Percentiles rank a stretch among this genome's conserved stretches.
phyloP scores from a whole-genome alignment of 2,888 invertebrate species.

The Nemoura dubitans region DNA sequence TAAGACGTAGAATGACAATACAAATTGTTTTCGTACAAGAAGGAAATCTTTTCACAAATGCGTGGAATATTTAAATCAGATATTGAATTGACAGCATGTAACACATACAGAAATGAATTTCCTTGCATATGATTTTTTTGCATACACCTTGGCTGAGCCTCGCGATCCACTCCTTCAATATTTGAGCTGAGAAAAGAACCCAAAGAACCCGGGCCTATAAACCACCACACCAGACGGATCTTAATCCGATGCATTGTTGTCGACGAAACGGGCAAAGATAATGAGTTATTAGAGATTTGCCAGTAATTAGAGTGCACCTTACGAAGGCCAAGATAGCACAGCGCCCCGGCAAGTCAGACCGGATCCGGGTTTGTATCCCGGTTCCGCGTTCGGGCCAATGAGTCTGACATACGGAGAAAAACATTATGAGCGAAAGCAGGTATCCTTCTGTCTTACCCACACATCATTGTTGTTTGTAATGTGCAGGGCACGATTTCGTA shows the following conservation, averaged over 20 bases:
- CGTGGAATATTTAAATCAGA: no score
- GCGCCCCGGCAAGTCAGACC: background rate
- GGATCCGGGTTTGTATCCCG: slow-evolving; percentile 7
- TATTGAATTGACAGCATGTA: no score
- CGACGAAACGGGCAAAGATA: background rate
- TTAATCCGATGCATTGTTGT: background rate
- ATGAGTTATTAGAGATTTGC: background rate
- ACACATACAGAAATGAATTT: no score
- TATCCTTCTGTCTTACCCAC: background rate
- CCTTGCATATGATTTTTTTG: no score
- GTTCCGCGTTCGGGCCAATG: background rate
- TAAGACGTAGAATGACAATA: no score
- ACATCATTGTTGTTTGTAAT: background rate
- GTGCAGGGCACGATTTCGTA: background rate
- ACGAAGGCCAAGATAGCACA: background rate
- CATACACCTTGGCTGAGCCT: no score
- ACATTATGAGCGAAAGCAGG: background rate
- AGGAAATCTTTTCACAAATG: no score
- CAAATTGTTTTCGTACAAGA: no score
- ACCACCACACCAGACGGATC: no score
- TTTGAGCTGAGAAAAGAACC: no score
- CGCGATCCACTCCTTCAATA: no score
- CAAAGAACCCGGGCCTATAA: no score
- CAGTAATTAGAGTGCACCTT: background rate
- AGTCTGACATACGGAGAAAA: background rate